phyloP scores from a whole-genome alignment of 2,113 vertebrate species.

The Apteryx owenii region DNA sequence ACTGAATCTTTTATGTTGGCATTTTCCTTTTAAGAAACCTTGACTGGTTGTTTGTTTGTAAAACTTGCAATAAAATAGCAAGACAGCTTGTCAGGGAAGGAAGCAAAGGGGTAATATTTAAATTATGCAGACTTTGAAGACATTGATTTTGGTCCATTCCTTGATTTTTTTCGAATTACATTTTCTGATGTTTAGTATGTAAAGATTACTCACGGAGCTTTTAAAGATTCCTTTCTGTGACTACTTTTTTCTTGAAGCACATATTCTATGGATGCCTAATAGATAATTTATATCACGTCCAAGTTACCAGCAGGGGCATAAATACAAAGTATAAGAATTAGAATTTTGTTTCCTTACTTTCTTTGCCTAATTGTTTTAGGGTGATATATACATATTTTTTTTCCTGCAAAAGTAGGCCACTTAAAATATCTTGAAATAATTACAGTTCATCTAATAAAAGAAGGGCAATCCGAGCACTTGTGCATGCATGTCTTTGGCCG shows the following conservation, averaged over 20 bases:
- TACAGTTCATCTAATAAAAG: background rate
- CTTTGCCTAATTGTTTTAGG: background rate
- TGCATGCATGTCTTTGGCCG: background rate
- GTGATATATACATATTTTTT: background rate
- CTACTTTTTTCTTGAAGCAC: background rate
- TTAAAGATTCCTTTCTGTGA: background rate
- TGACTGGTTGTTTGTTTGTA: slow-evolving; percentile 54
- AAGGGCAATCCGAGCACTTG: background rate
- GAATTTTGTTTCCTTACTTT: background rate
- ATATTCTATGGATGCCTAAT: background rate
- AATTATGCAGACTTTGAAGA: slow-evolving; percentile 57
- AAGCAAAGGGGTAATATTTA: slow-evolving; percentile 34
- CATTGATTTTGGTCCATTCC: background rate
- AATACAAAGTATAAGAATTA: background rate
- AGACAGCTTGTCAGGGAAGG: slow-evolving; percentile 48
- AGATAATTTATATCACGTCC: background rate
- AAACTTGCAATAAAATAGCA: slow-evolving; percentile 61
- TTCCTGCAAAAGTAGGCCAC: background rate
- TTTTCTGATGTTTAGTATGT: background rate
- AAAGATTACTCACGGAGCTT: background rate
- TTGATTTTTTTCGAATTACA: background rate
- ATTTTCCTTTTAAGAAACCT: slow-evolving; percentile 60
- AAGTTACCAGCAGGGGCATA: background rate
- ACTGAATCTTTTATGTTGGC: slow-evolving; percentile 64
- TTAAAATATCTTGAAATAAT: background rate